These are phyloP conservation scores for Zaprionus camerounensis DNA, from an alignment of 1,140 invertebrate species.

Conservation along the genomic window DNA sequence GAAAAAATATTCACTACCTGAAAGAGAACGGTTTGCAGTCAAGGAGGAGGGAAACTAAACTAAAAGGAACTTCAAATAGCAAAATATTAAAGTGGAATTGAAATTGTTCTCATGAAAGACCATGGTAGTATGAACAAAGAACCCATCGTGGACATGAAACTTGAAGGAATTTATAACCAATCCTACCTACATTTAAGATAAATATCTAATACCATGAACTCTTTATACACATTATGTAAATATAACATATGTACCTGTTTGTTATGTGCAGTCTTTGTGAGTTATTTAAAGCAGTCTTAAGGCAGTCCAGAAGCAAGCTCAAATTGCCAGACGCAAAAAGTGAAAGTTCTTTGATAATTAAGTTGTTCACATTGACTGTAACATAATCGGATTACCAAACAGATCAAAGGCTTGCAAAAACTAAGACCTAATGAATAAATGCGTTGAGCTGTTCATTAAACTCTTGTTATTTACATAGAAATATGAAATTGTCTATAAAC, in stretches of 20 bases:
- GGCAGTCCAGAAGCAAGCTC: neutral
- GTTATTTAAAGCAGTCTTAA: neutral
- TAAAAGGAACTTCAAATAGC: no score
- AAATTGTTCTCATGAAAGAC: no score
- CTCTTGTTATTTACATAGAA: neutral
- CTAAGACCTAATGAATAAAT: neutral
- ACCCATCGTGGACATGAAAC: no score
- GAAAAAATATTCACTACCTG: constrained; percentile 6
- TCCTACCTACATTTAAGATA: no score
- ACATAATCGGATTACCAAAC: neutral
- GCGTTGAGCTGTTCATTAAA: neutral
- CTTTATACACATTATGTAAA: no score
- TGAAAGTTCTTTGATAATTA: neutral
- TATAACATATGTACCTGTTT: neutral
- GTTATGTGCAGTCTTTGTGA: neutral
- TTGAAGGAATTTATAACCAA: no score
- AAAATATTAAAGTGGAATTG: no score
- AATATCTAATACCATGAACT: no score
- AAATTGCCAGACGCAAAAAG: neutral
- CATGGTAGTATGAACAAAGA: no score
- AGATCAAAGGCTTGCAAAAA: neutral
- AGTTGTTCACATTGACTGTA: neutral
- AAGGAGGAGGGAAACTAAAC: no score
- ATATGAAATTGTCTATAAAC: no score
- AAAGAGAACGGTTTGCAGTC: neutral